These are phyloP conservation scores for Heliocidaris erythrogramma DNA, from an alignment of 35 echinoderm and acorn worm genomes.

Conservation along the genomic window DNA sequence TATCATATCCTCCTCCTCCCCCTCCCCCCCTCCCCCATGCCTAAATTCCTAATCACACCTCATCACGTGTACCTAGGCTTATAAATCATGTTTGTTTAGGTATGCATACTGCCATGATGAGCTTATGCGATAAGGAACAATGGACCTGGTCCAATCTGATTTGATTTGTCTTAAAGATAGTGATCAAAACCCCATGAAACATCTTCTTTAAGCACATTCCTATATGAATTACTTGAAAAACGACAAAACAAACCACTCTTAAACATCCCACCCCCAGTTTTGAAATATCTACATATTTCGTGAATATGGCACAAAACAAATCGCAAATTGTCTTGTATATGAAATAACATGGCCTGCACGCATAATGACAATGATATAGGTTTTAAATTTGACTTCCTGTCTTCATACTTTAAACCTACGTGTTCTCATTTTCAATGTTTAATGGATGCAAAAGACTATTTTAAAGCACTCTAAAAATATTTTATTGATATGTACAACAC, in stretches of 20 bases:
- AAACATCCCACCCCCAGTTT: not conserved
- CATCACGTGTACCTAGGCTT: not conserved
- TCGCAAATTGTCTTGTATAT: no score
- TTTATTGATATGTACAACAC: no score
- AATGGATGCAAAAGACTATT: no score
- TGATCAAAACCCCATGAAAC: not conserved
- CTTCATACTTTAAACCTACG: no score
- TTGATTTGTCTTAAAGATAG: not conserved
- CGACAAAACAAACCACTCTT: not conserved
- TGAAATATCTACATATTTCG: no score
- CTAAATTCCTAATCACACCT: not conserved
- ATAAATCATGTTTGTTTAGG: constrained; percentile 13
- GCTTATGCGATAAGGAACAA: not conserved
- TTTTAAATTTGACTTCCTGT: no score
- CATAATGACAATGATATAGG: no score
- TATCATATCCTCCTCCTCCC: not conserved
- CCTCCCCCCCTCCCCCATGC: not conserved
- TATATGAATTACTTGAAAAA: not conserved
- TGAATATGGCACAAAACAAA: no score
- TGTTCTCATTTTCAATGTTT: no score
- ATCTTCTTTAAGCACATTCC: not conserved
- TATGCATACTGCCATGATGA: not conserved
- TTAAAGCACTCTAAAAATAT: no score
- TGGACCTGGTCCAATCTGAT: not conserved
- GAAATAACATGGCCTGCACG: no score